Base-by-base conservation (phyloP, 2,113 vertebrate species). In the Cheilinus undulatus region DNA sequence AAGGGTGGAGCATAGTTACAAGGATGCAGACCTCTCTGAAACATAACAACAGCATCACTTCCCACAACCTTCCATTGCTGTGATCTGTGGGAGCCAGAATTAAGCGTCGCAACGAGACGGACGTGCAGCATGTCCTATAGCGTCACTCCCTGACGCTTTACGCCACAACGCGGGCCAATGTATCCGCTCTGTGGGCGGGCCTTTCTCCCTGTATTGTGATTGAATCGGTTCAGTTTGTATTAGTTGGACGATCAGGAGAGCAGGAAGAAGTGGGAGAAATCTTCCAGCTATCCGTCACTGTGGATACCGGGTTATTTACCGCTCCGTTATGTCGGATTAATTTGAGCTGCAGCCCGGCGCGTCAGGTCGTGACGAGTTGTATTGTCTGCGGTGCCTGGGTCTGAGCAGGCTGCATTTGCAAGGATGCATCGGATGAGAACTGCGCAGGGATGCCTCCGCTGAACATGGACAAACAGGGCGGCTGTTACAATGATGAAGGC, bases 151-250 rank as follows among this genome's bases (percentile, higher is more conserved):
- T 43, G 20, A 26, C 53, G 42, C 20, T 3, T 54, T 17, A 71
- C 45, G 54, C 42, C 22, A 14, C 7, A 1, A 0, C 7, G 3
- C 11, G 2, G 13, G 9, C 90, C 92, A 93, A 93, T 92, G 1
- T 0, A 0, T 19, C 14, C n/a, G 11, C 7, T 34, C 7, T 0
- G 60, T 8, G 38, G 93, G 94, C 66, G 88, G 86, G 69, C 1
- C 69, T 60, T 45, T 17, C 7, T 20, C 7, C 57, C 10, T 64
- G 51, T 60, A 56, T 60, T 84, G 74, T 70, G 84, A 88, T 88
- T 91, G 74, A 88, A 80, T 80, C 84, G 22, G 70, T 78, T 70
- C 76, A 45, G 87, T 85, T 78, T 84, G 73, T 84, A 69, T 88
- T 82, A 89, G 82, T 92, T 84, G 62, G 66, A 83, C 59, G 73